These are phyloP conservation scores for Oreochromis spilurus DNA, from an alignment of 2,113 vertebrate species.

Conservation along the genomic window DNA sequence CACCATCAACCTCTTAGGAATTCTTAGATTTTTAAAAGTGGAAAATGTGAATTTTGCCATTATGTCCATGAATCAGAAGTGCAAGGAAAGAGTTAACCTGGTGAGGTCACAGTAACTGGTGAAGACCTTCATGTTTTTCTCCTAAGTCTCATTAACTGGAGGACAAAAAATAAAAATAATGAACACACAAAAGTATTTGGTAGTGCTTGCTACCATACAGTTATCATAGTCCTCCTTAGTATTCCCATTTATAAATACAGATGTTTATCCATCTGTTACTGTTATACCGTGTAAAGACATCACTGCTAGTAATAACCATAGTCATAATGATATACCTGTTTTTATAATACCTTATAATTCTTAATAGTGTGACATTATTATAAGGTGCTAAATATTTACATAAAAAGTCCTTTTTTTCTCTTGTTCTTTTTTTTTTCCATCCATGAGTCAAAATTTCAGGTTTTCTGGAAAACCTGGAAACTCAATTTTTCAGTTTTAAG, in stretches of 20 bases:
- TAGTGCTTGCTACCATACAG: not conserved
- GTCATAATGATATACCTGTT: not conserved
- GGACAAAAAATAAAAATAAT: not conserved
- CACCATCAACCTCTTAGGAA: not conserved
- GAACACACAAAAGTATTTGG: not conserved
- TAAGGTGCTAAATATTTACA: not conserved
- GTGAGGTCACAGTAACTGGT: not conserved
- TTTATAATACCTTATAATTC: not conserved
- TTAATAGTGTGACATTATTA: not conserved
- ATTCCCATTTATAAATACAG: rapidly evolving
- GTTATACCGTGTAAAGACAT: rapidly evolving
- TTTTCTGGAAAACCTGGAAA: not conserved
- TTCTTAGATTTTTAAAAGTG: not conserved
- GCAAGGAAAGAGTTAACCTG: not conserved
- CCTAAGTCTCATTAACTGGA: not conserved
- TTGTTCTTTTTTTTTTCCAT: not conserved
- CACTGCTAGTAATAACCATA: not conserved
- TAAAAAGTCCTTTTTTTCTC: not conserved
- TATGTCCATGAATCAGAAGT: not conserved
- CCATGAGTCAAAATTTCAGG: not conserved
- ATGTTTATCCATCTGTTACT: not conserved
- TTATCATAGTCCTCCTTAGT: not conserved
- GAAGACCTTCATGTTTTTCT: rapidly evolving
- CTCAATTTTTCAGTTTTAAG: not conserved
- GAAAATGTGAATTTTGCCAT: not conserved